Evolutionary conservation across 2,888 invertebrate genomes (phyloP).

Genomic region (Germaria angustata): DNA sequence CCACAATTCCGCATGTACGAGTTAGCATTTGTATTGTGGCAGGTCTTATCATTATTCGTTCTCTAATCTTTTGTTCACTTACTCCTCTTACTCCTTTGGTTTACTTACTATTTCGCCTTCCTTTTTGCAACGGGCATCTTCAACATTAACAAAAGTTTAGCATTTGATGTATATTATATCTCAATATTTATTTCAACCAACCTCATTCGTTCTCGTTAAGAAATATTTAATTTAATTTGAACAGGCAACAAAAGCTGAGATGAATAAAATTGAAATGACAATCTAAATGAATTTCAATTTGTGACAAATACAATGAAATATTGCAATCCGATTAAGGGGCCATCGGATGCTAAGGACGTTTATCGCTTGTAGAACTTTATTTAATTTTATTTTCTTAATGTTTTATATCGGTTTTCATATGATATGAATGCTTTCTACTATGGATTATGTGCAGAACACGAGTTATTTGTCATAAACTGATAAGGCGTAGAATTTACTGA

Average conservation of each 20-base stretch:
- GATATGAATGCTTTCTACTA: not conserved
- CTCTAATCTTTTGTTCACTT: not conserved
- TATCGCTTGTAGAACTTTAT: not conserved
- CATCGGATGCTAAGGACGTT: not conserved
- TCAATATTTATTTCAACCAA: conserved; percentile 29
- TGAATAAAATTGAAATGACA: not conserved
- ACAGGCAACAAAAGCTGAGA: not conserved
- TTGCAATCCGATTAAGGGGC: not conserved
- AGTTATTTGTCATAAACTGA: not conserved
- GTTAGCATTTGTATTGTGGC: not conserved
- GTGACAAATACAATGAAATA: conserved; percentile 1
- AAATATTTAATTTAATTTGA: conserved; percentile 29
- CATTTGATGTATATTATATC: conserved; percentile 32
- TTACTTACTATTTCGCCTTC: no score
- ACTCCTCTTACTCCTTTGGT: not conserved
- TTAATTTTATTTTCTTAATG: not conserved
- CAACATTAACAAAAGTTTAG: conserved; percentile 37
- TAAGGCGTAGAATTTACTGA: no score
- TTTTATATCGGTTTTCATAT: not conserved
- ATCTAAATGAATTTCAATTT: conserved; percentile 30
- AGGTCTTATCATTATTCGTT: no score
- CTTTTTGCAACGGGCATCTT: conserved; percentile 13
- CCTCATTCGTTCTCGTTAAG: not conserved
- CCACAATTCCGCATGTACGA: not conserved
- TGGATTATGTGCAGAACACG: no score